A percentile compares a stretch with the other conserved stretches of the same genome.
Evolutionary conservation across 2,888 invertebrate genomes (phyloP).

Genomic region (Lymantria monacha): DNA sequence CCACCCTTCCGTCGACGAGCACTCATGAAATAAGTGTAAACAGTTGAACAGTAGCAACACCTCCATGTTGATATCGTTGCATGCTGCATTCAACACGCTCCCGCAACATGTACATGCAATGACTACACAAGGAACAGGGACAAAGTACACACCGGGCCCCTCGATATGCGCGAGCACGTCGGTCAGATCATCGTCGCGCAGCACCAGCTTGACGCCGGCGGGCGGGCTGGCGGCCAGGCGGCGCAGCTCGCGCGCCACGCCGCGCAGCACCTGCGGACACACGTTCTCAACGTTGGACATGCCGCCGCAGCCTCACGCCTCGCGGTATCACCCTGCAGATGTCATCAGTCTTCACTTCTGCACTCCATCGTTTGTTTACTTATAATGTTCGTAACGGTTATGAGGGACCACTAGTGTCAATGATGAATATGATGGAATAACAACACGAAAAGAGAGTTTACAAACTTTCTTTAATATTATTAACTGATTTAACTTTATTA

Average conservation of each 20-base stretch:
- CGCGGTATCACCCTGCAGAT: neutral
- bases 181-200: constrained; percentile 96
- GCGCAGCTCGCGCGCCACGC: constrained; percentile 94
- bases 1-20: no score
- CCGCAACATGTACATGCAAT: no score
- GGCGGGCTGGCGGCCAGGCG: constrained; percentile 91
- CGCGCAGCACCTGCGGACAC: constrained; percentile 95
- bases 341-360: neutral
- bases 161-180: constrained; percentile 94
- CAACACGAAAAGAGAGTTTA: no score
- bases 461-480: no score
- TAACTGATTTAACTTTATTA: no score
- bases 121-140: neutral
- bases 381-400: neutral
- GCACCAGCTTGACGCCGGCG: constrained; percentile 94
- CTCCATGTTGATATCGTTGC: no score
- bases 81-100: no score
- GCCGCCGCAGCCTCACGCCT: constrained; percentile 5
- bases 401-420: no score
- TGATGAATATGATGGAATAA: no score
- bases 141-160: constrained; percentile 84
- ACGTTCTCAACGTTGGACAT: constrained; percentile 97
- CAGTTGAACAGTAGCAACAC: no score
- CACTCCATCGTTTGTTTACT: neutral
- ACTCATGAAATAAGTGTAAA: no score